Conservation (phyloP, 2,113 vertebrate species). For the Nanorana parkeri region DNA sequence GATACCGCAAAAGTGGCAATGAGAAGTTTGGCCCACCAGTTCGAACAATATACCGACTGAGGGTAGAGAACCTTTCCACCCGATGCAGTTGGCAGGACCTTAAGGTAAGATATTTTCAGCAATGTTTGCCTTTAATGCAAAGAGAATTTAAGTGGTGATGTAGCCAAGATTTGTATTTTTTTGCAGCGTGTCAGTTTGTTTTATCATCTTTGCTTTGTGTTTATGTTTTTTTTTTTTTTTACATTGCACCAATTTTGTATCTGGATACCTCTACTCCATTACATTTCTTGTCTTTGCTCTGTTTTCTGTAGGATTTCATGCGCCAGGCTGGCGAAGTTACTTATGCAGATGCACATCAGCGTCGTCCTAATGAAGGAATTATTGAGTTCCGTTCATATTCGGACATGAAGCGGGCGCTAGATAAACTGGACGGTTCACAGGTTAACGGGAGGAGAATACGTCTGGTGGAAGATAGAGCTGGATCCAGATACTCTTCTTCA, state of each 20-base stretch:
- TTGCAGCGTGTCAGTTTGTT: too few relatives aligned
- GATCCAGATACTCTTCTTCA: slow-evolving; percentile 90
- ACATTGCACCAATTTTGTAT: neutral
- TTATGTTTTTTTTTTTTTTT: neutral
- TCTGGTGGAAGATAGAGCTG: slow-evolving; percentile 93
- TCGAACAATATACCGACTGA: slow-evolving; percentile 95
- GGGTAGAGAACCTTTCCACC: slow-evolving; percentile 97
- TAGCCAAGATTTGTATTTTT: too few relatives aligned
- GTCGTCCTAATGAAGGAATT: slow-evolving; percentile 93
- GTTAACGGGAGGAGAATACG: slow-evolving; percentile 96
- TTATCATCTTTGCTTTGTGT: neutral
- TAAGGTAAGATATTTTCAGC: slow-evolving; percentile 78
- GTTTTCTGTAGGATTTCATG: slow-evolving; percentile 89
- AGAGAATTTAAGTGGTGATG: too few relatives aligned
- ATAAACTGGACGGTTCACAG: slow-evolving; percentile 95
- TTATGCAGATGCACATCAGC: slow-evolving; percentile 95
- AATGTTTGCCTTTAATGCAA: too few relatives aligned
- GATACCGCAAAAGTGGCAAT: slow-evolving; percentile 91
- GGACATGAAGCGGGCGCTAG: slow-evolving; percentile 96
- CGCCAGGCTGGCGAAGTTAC: slow-evolving; percentile 97
- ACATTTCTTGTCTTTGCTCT: neutral
- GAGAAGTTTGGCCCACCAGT: slow-evolving; percentile 94
- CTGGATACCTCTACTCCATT: neutral
- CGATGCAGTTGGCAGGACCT: slow-evolving; percentile 98
- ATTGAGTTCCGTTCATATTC: slow-evolving; percentile 97